Evolutionary conservation across 2,113 vertebrate genomes (phyloP).

Genomic region (Grantiella picta): DNA sequence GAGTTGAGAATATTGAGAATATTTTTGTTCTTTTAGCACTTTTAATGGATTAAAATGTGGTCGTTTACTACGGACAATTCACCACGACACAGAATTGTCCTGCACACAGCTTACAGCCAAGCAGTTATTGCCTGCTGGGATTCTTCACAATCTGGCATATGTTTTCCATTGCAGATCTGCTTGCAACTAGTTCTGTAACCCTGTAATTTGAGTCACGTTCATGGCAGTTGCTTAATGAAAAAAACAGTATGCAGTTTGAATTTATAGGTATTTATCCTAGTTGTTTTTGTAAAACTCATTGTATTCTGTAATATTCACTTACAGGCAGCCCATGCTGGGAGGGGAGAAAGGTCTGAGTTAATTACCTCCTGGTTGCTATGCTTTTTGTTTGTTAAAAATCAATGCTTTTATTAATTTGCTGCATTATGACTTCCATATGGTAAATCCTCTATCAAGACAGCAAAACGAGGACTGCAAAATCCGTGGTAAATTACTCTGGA

Average conservation of each 20-base stretch:
- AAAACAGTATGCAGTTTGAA: not conserved
- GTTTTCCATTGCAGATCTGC: not conserved
- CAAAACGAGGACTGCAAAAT: not conserved
- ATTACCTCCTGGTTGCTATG: not conserved
- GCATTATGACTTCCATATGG: not conserved
- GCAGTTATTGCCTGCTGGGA: not conserved
- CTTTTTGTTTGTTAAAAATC: not conserved
- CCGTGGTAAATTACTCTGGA: not conserved
- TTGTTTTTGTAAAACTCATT: not conserved
- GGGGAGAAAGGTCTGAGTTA: not conserved
- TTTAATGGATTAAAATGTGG: not conserved
- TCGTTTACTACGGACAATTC: not conserved
- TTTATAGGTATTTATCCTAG: not conserved
- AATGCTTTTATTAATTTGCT: not conserved
- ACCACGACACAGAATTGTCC: not conserved
- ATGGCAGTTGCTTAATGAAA: not conserved
- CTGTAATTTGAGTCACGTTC: not conserved
- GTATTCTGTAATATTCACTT: not conserved
- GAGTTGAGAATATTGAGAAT: not conserved
- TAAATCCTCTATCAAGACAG: not conserved
- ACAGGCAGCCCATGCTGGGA: not conserved
- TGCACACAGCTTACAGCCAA: not conserved
- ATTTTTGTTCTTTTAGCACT: not conserved
- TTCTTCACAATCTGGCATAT: not conserved
- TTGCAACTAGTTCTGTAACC: not conserved